phyloP scores from a whole-genome alignment of 2,113 vertebrate genomes.

The Cebus imitator region DNA sequence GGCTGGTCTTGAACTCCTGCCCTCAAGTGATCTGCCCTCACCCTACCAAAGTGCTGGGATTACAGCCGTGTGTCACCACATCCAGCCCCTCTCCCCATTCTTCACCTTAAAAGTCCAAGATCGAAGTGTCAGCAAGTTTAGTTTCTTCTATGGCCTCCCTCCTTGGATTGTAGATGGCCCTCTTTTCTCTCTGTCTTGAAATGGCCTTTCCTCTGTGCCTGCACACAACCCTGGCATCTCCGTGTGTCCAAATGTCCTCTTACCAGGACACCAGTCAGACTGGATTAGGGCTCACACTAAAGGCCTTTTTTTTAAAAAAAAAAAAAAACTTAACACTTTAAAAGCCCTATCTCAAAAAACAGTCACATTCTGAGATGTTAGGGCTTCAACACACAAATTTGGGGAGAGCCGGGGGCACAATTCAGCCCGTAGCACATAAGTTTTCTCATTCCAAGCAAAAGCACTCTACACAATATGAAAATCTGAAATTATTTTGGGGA shows the following conservation, averaged over 20 bases:
- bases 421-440: background rate
- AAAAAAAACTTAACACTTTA: background rate
- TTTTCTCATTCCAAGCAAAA: background rate
- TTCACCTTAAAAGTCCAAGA: background rate
- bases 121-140: background rate
- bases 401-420: background rate
- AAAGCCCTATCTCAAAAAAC: constrained; percentile 5
- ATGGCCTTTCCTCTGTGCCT: background rate
- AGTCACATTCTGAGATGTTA: background rate
- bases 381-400: background rate
- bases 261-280: background rate
- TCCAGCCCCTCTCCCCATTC: background rate
- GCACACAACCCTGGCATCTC: background rate
- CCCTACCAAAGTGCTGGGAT: no score
- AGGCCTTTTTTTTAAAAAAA: background rate
- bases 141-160: background rate
- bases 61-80: no score
- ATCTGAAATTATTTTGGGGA: background rate
- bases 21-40: no score
- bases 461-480: background rate
- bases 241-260: background rate
- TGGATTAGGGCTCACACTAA: background rate
- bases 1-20: no score
- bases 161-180: background rate
- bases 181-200: background rate